Conservation (phyloP, 2,888 invertebrate genomes). For the Dexiosoma caninum region DNA sequence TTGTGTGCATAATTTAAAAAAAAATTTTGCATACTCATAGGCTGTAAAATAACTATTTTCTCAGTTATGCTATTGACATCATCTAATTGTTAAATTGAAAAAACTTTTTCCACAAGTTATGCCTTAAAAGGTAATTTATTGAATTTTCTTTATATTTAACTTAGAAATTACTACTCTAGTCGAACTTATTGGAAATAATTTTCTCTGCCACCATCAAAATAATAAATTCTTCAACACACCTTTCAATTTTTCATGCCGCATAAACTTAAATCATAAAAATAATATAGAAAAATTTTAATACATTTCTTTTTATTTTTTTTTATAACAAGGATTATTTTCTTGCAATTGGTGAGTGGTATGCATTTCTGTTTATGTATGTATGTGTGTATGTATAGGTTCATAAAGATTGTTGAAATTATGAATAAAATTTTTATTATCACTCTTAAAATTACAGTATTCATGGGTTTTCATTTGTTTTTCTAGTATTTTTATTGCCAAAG, state of each 20-base stretch:
- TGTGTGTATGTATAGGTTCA: background rate
- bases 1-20: too few species aligned
- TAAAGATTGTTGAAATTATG: constrained; percentile 56
- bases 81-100: too few species aligned
- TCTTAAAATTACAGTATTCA: constrained; percentile 23
- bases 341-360: background rate
- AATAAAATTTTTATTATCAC: constrained; percentile 20
- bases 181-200: too few species aligned
- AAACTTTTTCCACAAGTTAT: too few species aligned
- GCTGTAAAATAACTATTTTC: too few species aligned
- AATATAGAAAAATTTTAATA: constrained; percentile 23
- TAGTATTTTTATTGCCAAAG: constrained; percentile 21
- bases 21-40: too few species aligned
- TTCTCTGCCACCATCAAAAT: background rate
- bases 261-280: constrained; percentile 23
- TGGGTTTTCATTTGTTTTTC: constrained; percentile 17
- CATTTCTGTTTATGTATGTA: too few species aligned
- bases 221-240: constrained; percentile 12
- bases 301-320: background rate
- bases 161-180: too few species aligned
- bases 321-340: constrained; percentile 4
- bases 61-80: too few species aligned
- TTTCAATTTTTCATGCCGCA: background rate
- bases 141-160: too few species aligned
- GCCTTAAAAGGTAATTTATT: too few species aligned